Evolutionary conservation across 2,797 vertebrate genomes (phyloP).

Genomic region (Botia kubotai): DNA sequence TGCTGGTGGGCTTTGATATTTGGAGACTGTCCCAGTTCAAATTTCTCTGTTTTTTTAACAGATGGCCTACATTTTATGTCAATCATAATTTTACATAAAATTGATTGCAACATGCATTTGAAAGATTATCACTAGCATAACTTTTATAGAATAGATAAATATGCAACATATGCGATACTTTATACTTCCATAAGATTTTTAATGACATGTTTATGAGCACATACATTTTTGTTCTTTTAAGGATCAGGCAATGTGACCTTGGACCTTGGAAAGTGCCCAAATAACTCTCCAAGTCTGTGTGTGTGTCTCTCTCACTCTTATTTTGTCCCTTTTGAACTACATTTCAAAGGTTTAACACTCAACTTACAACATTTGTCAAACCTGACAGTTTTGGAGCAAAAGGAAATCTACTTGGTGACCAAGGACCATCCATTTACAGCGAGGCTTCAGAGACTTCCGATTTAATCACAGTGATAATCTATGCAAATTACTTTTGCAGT

Average conservation of each 20-base stretch:
- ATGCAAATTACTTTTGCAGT: constrained; percentile 10
- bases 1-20: background rate
- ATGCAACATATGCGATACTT: background rate
- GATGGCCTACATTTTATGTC: background rate
- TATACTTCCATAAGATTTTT: background rate
- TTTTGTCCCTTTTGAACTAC: background rate
- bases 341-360: constrained; percentile 24
- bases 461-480: constrained; percentile 18
- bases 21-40: background rate
- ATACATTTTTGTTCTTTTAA: background rate
- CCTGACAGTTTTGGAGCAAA: constrained; percentile 22
- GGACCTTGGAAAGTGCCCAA: constrained; percentile 14
- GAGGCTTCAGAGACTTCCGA: constrained; percentile 9
- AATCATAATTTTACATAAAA: background rate
- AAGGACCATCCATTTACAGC: constrained; percentile 2
- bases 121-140: no score
- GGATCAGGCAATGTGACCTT: constrained; percentile 3
- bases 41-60: background rate
- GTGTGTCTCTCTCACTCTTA: background rate
- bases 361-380: constrained; percentile 17
- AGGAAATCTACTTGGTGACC: constrained; percentile 6
- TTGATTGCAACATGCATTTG: no score
- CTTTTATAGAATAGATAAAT: no score
- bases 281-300: background rate
- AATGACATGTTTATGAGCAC: background rate